Evolutionary conservation across 2,888 invertebrate genomes (phyloP).

Genomic region (Pimpla rufipes): DNA sequence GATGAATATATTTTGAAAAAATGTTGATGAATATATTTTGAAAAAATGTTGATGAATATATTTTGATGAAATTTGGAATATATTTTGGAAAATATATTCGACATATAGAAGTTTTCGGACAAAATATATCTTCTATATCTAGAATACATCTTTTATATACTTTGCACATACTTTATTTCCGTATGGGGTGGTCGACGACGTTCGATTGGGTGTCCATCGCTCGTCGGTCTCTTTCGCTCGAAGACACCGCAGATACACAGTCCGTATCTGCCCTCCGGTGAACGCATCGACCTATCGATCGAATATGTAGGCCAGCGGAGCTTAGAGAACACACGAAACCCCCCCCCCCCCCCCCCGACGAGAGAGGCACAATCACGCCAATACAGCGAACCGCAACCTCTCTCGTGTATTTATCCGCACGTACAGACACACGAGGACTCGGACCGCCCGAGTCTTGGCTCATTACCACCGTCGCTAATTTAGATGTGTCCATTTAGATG

Average conservation of each 20-base stretch:
- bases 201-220: background rate
- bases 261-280: constrained; percentile 21
- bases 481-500: constrained; percentile 79
- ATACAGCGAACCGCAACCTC: background rate
- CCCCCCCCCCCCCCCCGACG: background rate
- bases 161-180: too few species aligned
- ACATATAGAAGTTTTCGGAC: too few species aligned
- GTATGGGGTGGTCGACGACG: too few species aligned
- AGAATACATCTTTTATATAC: too few species aligned
- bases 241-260: background rate
- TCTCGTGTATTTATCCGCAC: constrained; percentile 1
- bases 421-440: background rate
- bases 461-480: constrained; percentile 75
- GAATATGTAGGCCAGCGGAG: constrained; percentile 67
- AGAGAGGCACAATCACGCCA: constrained; percentile 27
- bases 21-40: too few species aligned
- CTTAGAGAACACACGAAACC: constrained; percentile 42
- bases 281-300: constrained; percentile 58
- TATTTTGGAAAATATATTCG: too few species aligned
- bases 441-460: constrained; percentile 66
- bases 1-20: too few species aligned
- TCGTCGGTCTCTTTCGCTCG: constrained; percentile 38
- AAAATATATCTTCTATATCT: too few species aligned
- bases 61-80: too few species aligned
- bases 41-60: too few species aligned